These are phyloP conservation scores for Pteropus rufus DNA, from an alignment of 2,797 vertebrate genomes.

Conservation along the genomic window DNA sequence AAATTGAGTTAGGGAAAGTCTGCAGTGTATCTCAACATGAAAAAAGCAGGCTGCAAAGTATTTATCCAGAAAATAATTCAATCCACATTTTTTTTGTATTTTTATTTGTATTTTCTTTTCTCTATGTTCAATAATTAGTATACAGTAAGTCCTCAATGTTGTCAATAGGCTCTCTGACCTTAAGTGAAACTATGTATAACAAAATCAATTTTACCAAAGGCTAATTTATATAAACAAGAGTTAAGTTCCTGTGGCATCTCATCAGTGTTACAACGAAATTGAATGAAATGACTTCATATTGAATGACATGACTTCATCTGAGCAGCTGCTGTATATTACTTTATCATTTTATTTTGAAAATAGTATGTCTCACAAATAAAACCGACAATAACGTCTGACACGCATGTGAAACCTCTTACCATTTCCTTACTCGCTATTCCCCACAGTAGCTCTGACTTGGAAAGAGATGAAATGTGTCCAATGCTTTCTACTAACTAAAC, in stretches of 20 bases:
- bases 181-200: neutral
- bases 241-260: neutral
- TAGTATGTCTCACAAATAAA: neutral
- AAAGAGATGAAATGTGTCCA: neutral
- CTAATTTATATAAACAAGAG: neutral
- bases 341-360: constrained; percentile 13
- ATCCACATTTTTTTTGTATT: neutral
- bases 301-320: neutral
- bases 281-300: neutral
- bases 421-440: neutral
- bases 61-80: neutral
- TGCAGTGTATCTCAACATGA: neutral
- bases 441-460: neutral
- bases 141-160: neutral
- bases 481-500: neutral
- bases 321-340: neutral
- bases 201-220: neutral
- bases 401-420: accelerated
- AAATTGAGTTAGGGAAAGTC: neutral
- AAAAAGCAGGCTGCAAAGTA: neutral
- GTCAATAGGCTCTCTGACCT: too few species aligned
- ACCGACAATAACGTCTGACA: neutral
- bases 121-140: neutral
- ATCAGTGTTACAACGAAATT: neutral
- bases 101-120: neutral